Evolutionary conservation across 1,140 invertebrate genomes (phyloP), one percentile per base, ranked within the genome.

Genomic region (Brachionus rubens): DNA sequence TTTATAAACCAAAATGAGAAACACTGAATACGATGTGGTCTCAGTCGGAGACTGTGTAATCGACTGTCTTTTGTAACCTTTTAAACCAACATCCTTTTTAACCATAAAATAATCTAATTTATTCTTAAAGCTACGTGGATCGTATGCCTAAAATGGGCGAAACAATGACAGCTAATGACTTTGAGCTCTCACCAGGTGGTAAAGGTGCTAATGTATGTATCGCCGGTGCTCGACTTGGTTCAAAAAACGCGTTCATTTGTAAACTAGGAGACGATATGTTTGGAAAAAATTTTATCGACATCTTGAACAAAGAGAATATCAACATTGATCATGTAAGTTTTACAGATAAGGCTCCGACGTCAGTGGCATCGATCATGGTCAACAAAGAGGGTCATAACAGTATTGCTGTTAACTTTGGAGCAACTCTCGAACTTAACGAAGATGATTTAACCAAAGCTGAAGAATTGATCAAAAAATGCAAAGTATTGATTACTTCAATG

Each of bases 141-240:
- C 72, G 72, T 6, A 54, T 46, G 30, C 72, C 72, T 1, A 75
- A 59, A 75, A 75, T 75, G 48, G 72, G 10, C 50, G 72, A 75
- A 30, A 75, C 72, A 10, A 75, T 75, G 48, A 46, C 40, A 9
- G 72, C 48, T 16, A 75, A 75, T 46, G 36, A 41, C 14, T 75
- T 75, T 16, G 72, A 54, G 16, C 4, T 26, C 14, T 14, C 36
- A 9, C 48, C 48, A n/a, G 72, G 72, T 24, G 72, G 72, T 10
- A 75, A 75, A 75, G 72, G 72, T 7, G 72, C 72, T 14, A 75
- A 75, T 46, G 48, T 30, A 9, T 75, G 72, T 21, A 54, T 75
- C n/a, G 48, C 48, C 5, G 41, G 26, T 41, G 72, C 72, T 30
- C 10, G 48, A 30, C 36, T 75, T n/a, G 72, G 48, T 14, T 52